phyloP scores from a whole-genome alignment of 2,888 invertebrate species.

The Caenorhabditis sp. region DNA sequence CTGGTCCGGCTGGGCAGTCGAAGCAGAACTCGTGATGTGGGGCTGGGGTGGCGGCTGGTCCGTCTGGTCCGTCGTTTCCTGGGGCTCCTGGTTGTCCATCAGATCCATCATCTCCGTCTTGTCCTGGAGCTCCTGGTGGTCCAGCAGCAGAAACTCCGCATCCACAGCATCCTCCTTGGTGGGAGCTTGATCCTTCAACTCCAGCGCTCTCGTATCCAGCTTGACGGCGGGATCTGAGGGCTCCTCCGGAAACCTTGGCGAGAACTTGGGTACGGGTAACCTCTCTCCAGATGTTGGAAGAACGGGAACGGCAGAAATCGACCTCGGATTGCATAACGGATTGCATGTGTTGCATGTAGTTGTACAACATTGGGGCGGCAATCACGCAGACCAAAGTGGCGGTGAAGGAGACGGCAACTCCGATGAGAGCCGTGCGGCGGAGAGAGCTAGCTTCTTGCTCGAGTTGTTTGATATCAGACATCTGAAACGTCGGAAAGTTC shows the following conservation, averaged over 20 bases:
- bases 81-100: conserved; percentile 76
- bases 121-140: conserved; percentile 75
- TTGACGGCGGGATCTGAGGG: conserved; percentile 73
- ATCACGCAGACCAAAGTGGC: conserved; percentile 76
- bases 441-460: conserved; percentile 74
- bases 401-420: conserved; percentile 75
- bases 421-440: conserved; percentile 74
- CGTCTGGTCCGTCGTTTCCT: conserved; percentile 78
- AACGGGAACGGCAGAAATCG: conserved; percentile 77
- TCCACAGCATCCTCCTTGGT: conserved; percentile 75
- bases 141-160: conserved; percentile 72
- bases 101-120: conserved; percentile 73
- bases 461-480: conserved; percentile 72
- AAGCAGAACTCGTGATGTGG: conserved; percentile 74
- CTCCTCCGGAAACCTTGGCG: conserved; percentile 74
- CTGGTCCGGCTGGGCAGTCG: conserved; percentile 74
- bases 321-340: conserved; percentile 75
- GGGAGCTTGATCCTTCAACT: conserved; percentile 67
- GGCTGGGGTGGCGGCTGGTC: conserved; percentile 74
- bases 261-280: conserved; percentile 76
- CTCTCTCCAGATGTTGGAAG: conserved; percentile 77
- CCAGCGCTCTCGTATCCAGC: conserved; percentile 74
- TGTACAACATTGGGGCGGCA: conserved; percentile 78
- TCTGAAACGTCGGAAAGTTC: conserved; percentile 45
- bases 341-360: conserved; percentile 81